A percentile compares a stretch with the other conserved stretches of the same genome.
Evolutionary conservation across 2,797 vertebrate genomes (phyloP).

Genomic region (Esox lucius): DNA sequence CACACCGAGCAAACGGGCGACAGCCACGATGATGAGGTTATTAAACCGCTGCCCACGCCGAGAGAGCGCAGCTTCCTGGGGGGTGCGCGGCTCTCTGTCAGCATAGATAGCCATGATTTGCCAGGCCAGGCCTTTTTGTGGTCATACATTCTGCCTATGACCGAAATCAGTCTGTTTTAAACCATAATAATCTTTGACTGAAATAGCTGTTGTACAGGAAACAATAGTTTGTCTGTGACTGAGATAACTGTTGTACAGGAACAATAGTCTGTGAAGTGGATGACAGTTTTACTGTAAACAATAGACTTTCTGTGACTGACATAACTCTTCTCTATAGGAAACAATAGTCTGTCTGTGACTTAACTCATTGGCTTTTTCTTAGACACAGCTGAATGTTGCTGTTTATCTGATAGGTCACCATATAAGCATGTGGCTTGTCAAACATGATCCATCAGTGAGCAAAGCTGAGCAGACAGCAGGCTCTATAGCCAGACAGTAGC

Average conservation of each 20-base stretch:
- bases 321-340: too few relatives aligned
- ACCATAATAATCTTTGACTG: not conserved
- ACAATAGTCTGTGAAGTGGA: too few relatives aligned
- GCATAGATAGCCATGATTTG: not conserved
- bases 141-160: not conserved
- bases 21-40: conserved; percentile 48
- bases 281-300: too few relatives aligned
- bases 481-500: too few relatives aligned
- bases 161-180: not conserved
- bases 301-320: not conserved
- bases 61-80: conserved; percentile 30
- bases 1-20: conserved; percentile 40
- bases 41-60: conserved; percentile 37
- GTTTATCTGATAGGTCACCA: not conserved
- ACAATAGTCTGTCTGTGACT: not conserved
- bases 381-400: not conserved
- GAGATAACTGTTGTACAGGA: too few relatives aligned
- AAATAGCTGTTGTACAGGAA: not conserved
- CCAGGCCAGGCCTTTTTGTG: too few relatives aligned
- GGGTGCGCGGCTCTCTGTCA: conserved; percentile 14
- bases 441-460: conserved; percentile 33
- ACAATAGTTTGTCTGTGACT: too few relatives aligned
- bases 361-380: not conserved
- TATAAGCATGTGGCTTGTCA: conserved; percentile 23
- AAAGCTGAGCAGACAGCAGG: not conserved